Percentiles rank a stretch among this genome's conserved stretches.
phyloP scores from a whole-genome alignment of 2,113 vertebrate genomes.

The Tinamus guttatus region DNA sequence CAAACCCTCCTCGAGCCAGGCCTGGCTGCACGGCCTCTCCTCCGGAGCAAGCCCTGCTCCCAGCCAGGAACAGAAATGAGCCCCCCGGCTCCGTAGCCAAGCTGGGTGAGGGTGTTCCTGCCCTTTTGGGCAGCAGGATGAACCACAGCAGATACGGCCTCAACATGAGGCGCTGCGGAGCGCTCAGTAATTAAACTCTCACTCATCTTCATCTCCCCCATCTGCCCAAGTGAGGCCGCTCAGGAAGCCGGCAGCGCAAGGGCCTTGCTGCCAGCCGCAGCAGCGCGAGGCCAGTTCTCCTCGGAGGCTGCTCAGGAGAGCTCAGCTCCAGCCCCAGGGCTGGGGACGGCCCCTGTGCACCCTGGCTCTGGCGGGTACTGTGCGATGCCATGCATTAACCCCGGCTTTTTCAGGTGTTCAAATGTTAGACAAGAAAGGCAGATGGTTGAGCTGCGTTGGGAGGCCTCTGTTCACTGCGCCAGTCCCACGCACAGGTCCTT shows the following conservation, averaged over 20 bases:
- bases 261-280: slow-evolving; percentile 3
- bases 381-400: no score
- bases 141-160: not conserved
- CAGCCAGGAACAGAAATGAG: not conserved
- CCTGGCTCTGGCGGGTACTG: not conserved
- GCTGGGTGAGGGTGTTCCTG: not conserved
- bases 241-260: slow-evolving; percentile 32
- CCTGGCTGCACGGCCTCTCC: not conserved
- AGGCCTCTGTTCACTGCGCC: not conserved
- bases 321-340: not conserved
- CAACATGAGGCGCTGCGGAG: rapidly evolving
- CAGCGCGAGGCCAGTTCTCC: not conserved
- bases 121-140: not conserved
- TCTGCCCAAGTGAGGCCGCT: slow-evolving; percentile 57
- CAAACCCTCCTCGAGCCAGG: not conserved
- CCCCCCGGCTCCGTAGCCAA: not conserved
- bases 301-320: not conserved
- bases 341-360: no score
- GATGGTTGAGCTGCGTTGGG: not conserved
- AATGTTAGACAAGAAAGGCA: not conserved
- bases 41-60: not conserved
- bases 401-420: not conserved
- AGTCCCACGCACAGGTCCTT: not conserved
- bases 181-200: slow-evolving; percentile 46
- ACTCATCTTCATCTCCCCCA: slow-evolving; percentile 62